Base-by-base conservation (phyloP, 2,797 vertebrate genomes). In the Acanthurus lineatus region DNA sequence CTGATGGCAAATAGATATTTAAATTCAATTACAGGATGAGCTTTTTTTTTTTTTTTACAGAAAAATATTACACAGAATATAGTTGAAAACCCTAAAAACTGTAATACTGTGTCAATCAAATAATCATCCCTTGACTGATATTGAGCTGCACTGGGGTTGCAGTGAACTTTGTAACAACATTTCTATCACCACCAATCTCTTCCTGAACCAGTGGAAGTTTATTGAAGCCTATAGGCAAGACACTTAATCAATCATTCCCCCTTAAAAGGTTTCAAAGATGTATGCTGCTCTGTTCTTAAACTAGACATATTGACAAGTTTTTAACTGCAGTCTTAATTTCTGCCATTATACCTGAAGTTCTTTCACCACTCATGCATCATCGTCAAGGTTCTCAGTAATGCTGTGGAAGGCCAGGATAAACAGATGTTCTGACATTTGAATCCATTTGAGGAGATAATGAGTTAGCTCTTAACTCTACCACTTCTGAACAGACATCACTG, bases 391-490 rank as follows among this genome's bases (percentile, higher is more conserved):
- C 32, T 32, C 47, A 49, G n/a, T 67, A 6, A 35, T 15, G 32
- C 52, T 25, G 54, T n/a, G 10, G 48, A 61, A 66, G 8, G n/a
- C 40, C 40, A 47, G 32, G 25, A 48, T 25, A 25, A 69, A 63
- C 56, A 52, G 12, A 32, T 53, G 19, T 25, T 63, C 20, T 75
- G 49, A 47, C 3, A 11, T 62, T 47, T 56, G 7, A 70, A 49
- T 85, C 16, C n/a, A 56, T 67, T 42, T 60, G 56, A 42, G 22
- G 10, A 57, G 59, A 62, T 57, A 51, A 69, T 63, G 7, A 58
- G 77, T 42, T 19, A 52, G n/a, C 19, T 64, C 58, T 67, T 12
- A 63, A 22, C n/a, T 56, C 57, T 8, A 2, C 61, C 10, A 2
- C 56, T 6, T 60, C 22, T 47, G 15, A 70, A 42, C 40, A 64